Percentiles rank a stretch among this genome's conserved stretches.
phyloP scores from a whole-genome alignment of 2,113 vertebrate genomes.

The Felis chaus region DNA sequence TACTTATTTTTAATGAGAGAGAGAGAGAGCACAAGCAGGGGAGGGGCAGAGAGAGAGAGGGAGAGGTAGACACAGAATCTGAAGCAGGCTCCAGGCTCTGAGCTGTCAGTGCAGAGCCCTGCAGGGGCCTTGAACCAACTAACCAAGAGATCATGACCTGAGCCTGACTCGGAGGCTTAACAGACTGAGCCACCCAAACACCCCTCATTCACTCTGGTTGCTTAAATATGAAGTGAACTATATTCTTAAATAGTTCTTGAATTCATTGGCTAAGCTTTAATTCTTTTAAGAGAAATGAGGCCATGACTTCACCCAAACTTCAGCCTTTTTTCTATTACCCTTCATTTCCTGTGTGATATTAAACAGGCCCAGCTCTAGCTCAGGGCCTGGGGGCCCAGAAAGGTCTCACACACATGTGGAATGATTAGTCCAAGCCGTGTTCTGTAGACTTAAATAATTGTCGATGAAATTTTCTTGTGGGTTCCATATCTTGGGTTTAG shows the following conservation, averaged over 20 bases:
- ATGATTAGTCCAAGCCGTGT: neutral
- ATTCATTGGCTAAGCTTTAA: neutral
- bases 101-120: too few species aligned
- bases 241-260: neutral
- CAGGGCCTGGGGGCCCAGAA: neutral
- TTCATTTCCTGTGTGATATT: neutral
- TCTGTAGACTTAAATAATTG: neutral
- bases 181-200: too few species aligned
- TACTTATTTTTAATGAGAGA: too few species aligned
- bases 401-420: accelerated
- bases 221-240: neutral
- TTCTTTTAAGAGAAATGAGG: neutral
- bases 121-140: too few species aligned
- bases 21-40: too few species aligned
- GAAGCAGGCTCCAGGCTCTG: too few species aligned
- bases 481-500: neutral
- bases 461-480: neutral
- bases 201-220: neutral
- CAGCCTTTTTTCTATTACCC: neutral
- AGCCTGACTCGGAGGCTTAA: too few species aligned
- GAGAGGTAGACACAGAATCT: too few species aligned
- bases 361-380: neutral
- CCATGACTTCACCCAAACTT: neutral
- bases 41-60: too few species aligned
- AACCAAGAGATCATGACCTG: too few species aligned